Evolutionary conservation across 2,888 invertebrate species (phyloP).

Genomic region (Salpingus planirostris): DNA sequence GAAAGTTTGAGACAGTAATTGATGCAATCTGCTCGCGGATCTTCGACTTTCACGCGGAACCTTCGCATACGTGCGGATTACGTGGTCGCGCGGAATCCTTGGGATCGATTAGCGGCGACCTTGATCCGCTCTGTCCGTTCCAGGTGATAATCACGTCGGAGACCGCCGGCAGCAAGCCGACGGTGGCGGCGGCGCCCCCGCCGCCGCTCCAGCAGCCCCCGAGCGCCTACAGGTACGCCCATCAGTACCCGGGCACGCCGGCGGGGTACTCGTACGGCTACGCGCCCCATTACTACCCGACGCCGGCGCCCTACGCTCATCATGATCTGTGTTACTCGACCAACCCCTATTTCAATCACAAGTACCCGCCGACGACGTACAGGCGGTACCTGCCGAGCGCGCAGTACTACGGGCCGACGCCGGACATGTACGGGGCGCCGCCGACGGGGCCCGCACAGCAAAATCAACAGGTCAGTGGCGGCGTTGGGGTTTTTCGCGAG

Average conservation of each 20-base stretch:
- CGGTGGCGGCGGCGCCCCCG: conserved; percentile 38
- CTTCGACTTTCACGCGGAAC: too few species aligned
- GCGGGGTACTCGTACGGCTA: not conserved
- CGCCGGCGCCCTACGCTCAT: conserved; percentile 31
- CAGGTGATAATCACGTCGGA: conserved; percentile 41
- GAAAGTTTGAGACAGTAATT: too few species aligned
- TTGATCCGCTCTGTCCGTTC: too few species aligned
- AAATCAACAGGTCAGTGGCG: conserved; percentile 29
- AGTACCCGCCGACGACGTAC: conserved; percentile 30
- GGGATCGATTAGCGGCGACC: too few species aligned
- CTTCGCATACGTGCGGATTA: too few species aligned
- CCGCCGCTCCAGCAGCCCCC: conserved; percentile 45
- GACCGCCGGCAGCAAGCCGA: conserved; percentile 32
- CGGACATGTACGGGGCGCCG: conserved; percentile 43
- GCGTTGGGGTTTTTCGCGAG: conserved; percentile 36
- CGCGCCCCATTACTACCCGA: not conserved
- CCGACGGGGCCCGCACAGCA: conserved; percentile 33
- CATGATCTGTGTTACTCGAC: conserved; percentile 47
- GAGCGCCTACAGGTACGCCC: conserved; percentile 36
- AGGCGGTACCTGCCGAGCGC: conserved; percentile 33
- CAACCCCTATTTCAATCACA: conserved; percentile 33
- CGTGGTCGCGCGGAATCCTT: too few species aligned
- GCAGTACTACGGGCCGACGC: conserved; percentile 45
- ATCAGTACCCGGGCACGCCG: conserved; percentile 11
- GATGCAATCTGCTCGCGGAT: too few species aligned